Conservation (phyloP, 2,888 invertebrate genomes). For the Eulithis testata region DNA sequence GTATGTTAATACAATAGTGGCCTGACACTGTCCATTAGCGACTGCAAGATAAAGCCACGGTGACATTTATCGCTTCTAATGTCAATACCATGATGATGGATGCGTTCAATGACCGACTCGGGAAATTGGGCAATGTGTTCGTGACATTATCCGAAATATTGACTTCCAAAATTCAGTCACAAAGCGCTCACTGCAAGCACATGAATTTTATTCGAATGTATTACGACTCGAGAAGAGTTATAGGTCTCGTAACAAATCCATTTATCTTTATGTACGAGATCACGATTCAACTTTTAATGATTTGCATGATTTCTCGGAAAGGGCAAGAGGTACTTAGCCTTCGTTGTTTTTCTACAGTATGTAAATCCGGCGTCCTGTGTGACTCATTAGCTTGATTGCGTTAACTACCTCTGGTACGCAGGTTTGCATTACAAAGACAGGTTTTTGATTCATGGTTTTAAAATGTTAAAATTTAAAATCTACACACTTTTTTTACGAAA, state of each 20-base stretch:
- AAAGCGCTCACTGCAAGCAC: constrained; percentile 14
- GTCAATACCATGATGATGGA: constrained; percentile 57
- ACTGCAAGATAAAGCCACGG: constrained; percentile 61
- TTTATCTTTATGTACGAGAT: constrained; percentile 38
- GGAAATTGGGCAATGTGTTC: constrained; percentile 31
- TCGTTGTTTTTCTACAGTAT: constrained; percentile 59
- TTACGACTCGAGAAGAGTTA: constrained; percentile 19
- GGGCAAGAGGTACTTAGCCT: constrained; percentile 46
- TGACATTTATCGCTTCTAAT: constrained; percentile 58
- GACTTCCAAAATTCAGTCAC: constrained; percentile 18
- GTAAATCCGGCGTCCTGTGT: constrained; percentile 59
- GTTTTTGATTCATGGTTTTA: constrained; percentile 36
- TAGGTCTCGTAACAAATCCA: constrained; percentile 29
- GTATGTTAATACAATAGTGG: constrained; percentile 62
- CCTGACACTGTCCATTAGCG: constrained; percentile 69
- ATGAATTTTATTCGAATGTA: constrained; percentile 18
- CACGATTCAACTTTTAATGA: constrained; percentile 45
- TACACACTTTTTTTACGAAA: constrained; percentile 4
- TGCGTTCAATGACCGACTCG: constrained; percentile 41
- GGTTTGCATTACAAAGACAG: constrained; percentile 28
- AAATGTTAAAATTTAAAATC: constrained; percentile 16
- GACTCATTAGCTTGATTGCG: constrained; percentile 62
- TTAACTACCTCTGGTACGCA: constrained; percentile 45
- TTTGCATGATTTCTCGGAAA: constrained; percentile 54
- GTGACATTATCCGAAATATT: constrained; percentile 22